Evolutionary conservation across 2,888 invertebrate species (phyloP).

Genomic region (Hipparchia semele): DNA sequence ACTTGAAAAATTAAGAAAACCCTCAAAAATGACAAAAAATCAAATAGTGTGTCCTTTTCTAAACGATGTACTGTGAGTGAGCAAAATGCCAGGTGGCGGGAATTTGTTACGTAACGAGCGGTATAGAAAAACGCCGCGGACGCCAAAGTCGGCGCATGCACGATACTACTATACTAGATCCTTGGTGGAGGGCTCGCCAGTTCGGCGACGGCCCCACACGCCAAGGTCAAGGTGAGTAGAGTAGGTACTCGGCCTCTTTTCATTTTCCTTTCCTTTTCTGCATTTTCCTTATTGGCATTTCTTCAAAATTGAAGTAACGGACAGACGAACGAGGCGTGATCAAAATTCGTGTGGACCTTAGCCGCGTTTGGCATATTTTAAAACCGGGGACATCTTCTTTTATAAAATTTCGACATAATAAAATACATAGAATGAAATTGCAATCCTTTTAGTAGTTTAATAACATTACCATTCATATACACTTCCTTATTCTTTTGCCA

Average conservation of each 20-base stretch:
- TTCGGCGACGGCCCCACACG: slow-evolving; percentile 45
- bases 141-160: slow-evolving; percentile 59
- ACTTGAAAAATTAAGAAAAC: slow-evolving; percentile 38
- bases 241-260: slow-evolving; percentile 2
- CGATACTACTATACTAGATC: slow-evolving; percentile 70
- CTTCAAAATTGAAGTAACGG: background rate
- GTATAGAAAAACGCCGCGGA: slow-evolving; percentile 63
- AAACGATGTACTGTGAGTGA: slow-evolving; percentile 51
- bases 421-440: no score
- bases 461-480: background rate
- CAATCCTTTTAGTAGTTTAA: background rate
- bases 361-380: background rate
- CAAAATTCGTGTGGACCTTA: background rate
- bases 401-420: background rate
- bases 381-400: background rate
- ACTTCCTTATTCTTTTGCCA: background rate
- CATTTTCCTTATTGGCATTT: slow-evolving; percentile 7
- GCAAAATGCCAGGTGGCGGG: slow-evolving; percentile 65
- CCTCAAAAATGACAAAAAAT: slow-evolving; percentile 35
- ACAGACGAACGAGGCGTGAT: background rate
- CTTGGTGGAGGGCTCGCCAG: slow-evolving; percentile 54
- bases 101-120: slow-evolving; percentile 60
- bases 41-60: slow-evolving; percentile 29
- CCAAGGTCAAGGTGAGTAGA: slow-evolving; percentile 57
- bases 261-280: slow-evolving; percentile 13